A percentile compares a stretch with the other conserved stretches of the same genome.
Evolutionary conservation across 23 tunicate genomes (phyloP).

Genomic region (Aplidium turbinatum): DNA sequence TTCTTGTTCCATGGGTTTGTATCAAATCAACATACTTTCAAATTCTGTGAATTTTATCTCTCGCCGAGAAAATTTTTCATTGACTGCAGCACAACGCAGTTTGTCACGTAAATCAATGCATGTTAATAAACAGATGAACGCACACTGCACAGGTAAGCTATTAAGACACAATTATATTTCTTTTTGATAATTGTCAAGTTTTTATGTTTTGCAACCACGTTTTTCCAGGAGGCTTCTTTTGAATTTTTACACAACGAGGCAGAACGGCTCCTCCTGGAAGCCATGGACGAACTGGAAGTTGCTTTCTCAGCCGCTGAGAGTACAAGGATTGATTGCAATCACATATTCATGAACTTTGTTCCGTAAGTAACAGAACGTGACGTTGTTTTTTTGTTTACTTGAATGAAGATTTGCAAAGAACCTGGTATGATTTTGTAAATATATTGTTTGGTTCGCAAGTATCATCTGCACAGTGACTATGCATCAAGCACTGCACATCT

Average conservation of each 20-base stretch:
- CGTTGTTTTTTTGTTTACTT: too few species aligned
- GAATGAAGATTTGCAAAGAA: too few species aligned
- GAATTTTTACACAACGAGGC: constrained; percentile 96
- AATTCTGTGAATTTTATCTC: too few species aligned
- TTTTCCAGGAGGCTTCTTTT: constrained; percentile 90
- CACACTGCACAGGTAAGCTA: too few species aligned
- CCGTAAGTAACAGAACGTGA: too few species aligned
- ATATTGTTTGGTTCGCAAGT: neutral
- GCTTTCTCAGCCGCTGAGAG: constrained; percentile 76
- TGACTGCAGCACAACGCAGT: too few species aligned
- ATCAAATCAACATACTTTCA: too few species aligned
- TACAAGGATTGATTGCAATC: constrained; percentile 95
- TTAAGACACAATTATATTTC: neutral
- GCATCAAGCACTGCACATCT: too few species aligned
- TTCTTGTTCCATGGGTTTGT: too few species aligned
- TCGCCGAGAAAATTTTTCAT: too few species aligned
- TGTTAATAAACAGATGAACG: neutral
- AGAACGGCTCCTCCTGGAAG: constrained; percentile 89
- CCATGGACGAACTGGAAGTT: constrained; percentile 99
- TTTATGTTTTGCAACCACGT: neutral
- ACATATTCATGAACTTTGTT: constrained; percentile 98
- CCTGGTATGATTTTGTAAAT: neutral
- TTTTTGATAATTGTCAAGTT: neutral
- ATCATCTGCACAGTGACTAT: too few species aligned
- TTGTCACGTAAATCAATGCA: neutral